Base-by-base conservation (phyloP, 2,888 invertebrate genomes). In the Patella depressa region DNA sequence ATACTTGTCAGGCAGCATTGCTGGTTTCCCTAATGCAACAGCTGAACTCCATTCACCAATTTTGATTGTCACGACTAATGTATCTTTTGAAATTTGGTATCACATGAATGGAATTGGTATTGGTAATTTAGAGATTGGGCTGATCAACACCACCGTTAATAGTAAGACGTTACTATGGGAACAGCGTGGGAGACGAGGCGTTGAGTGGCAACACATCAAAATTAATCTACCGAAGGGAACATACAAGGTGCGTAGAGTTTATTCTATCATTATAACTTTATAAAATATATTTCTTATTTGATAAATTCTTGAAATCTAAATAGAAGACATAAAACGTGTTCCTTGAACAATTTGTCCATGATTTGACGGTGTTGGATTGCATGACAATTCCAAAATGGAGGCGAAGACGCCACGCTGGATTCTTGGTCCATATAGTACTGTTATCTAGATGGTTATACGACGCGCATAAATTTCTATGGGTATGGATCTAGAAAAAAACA, bases 81-180 rank as follows among this genome's bases (percentile, higher is more conserved):
- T 53, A 17, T 29, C 57, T 24, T 19, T 76, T 55, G 53, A 55
- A 19, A 53, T 76, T 17, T 76, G 76, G 76, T 76, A 76, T 72
- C 53, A 72, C 19, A 76, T 76, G 76, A 76, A 76, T 53, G 76
- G 76, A 4, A 70, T 45, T n/a, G 75, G 75, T 54, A 71, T 75
- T 19, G 75, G 75, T 53, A 71, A 34, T 17, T 54, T 75, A 19
- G n/a, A 57, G 55, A 59, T 74, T 17, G 9, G 17, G 9, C 15
- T 57, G 15, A 19, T 74, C 34, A 59, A 45, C 29, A 15, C 34
- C 17, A 59, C 24, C 11, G n/a, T 12, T 12, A 19, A 17, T 34
- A n/a, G 15, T 9, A 9, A 17, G 29, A 59, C 57, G 34, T 34
- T 65, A 15, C 45, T 19, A 3, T 57, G 59, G 19, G 14, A 17